These are phyloP conservation scores for Cottus gobio DNA, from an alignment of 2,113 vertebrate genomes.

Conservation along the genomic window DNA sequence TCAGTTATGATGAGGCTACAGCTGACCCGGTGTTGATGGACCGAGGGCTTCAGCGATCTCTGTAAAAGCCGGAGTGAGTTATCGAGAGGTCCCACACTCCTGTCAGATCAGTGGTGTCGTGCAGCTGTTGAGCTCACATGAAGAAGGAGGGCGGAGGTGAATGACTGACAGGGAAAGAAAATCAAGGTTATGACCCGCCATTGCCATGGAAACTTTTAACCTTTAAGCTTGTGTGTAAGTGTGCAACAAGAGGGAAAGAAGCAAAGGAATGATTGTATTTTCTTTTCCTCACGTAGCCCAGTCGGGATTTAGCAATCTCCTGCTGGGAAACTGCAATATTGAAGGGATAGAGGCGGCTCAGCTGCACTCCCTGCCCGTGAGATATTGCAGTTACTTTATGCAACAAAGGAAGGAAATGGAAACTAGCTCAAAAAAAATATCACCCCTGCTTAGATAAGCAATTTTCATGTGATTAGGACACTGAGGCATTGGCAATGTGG, in stretches of 20 bases:
- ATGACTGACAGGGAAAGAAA: slow-evolving; percentile 57
- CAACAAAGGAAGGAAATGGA: slow-evolving; percentile 69
- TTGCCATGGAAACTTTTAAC: slow-evolving; percentile 58
- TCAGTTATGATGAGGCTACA: slow-evolving; percentile 26
- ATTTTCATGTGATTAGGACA: slow-evolving; percentile 41
- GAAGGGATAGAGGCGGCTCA: slow-evolving; percentile 56
- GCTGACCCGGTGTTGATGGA: slow-evolving; percentile 37
- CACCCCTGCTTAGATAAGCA: slow-evolving; percentile 32
- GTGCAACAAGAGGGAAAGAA: slow-evolving; percentile 2
- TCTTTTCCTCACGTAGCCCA: slow-evolving; percentile 3
- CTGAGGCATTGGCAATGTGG: neutral
- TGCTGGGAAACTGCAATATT: slow-evolving; percentile 66
- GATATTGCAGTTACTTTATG: slow-evolving; percentile 43
- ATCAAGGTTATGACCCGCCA: slow-evolving; percentile 33
- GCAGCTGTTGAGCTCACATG: slow-evolving; percentile 62
- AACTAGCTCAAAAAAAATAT: slow-evolving; percentile 21
- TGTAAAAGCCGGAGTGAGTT: neutral
- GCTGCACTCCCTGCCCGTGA: slow-evolving; percentile 33
- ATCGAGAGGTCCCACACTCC: slow-evolving; percentile 1
- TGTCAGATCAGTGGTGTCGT: slow-evolving; percentile 30
- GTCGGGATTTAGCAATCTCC: slow-evolving; percentile 37
- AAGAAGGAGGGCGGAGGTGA: slow-evolving; percentile 64
- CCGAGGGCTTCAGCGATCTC: neutral
- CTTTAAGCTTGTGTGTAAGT: slow-evolving; percentile 14
- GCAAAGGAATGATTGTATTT: slow-evolving; percentile 9